Base-by-base conservation (phyloP, 92 coral and sea anemone species). In the Heliopora coerulea region DNA sequence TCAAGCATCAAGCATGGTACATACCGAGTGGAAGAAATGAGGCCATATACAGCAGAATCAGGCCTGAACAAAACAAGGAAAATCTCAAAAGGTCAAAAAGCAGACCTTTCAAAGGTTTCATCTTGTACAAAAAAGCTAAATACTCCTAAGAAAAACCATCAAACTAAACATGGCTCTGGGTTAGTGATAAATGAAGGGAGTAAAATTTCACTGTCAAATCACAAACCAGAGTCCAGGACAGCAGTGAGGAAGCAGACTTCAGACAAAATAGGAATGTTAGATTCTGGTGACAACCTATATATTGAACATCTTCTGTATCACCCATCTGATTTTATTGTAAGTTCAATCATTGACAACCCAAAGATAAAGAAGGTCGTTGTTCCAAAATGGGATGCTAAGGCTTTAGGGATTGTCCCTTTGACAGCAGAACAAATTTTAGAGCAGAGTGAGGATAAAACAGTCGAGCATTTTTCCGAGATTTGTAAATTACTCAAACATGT, bases 281-380 rank as follows among this genome's bases (percentile, higher is more conserved):
- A 61, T 23, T 59, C 65, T 41, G 62, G 29, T n/a, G 52, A 58
- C 27, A 46, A 28, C 29, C 41, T 65, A 37, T 46, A 49, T 35
- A 35, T 69, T 63, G 79, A 81, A 20, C 85, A 84, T 75, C 77
- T 95, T 2, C 75, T 87, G 49, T 86, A 69, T 40, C 99, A 95
- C 57, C 82, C 90, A 20, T 90, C 99, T 13, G 99, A 95, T 74
- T 95, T 88, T 46, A 33, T 79, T 15, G 97, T 90, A 4, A 65
- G 92, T 28, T 91, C 99, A n/a, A 95, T 95, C 56, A 85, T 83
- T 28, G 96, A 95, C 79, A 95, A 95, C 68, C 87, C 89, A n/a
- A 90, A 82, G 59, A 90, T 90, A 39, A 90, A 90, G 82, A 95
- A 90, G 67, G 39, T 83, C 28, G 42, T 82, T n/a, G 39, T 82